These are phyloP conservation scores for Dryoscopus gambensis DNA, from an alignment of 2,113 vertebrate species.

Conservation along the genomic window DNA sequence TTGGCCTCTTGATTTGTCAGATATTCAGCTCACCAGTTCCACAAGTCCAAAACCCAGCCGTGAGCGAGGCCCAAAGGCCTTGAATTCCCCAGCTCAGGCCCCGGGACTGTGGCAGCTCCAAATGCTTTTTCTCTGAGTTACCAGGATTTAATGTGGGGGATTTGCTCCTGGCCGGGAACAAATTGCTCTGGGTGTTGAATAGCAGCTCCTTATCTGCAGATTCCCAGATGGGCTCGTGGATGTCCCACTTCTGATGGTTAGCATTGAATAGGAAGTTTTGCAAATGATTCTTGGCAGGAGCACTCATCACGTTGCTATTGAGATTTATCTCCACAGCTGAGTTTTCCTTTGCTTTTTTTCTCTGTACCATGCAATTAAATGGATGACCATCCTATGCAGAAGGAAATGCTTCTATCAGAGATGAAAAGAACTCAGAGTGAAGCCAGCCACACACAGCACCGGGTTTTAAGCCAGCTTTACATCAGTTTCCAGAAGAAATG, in stretches of 20 bases:
- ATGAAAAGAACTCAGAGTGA: constrained; percentile 29
- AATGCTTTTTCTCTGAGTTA: neutral
- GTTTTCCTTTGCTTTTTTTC: constrained; percentile 3
- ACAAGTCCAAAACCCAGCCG: neutral
- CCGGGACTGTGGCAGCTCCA: neutral
- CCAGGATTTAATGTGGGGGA: neutral
- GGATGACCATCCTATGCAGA: constrained; percentile 32
- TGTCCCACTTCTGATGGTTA: neutral
- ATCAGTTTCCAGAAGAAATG: neutral
- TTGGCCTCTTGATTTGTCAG: neutral
- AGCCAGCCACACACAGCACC: neutral
- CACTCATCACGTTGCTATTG: constrained; percentile 25
- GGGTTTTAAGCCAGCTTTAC: constrained; percentile 7
- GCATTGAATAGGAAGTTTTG: constrained; percentile 45
- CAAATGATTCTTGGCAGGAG: constrained; percentile 50
- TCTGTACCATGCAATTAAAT: constrained; percentile 36
- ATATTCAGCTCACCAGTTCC: neutral
- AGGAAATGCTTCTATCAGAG: constrained; percentile 32
- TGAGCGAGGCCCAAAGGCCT: neutral
- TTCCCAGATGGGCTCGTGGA: constrained; percentile 25
- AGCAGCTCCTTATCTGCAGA: constrained; percentile 38
- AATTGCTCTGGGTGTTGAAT: neutral
- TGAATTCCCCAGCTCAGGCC: neutral
- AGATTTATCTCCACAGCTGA: constrained; percentile 44
- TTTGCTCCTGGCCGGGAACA: neutral